A percentile compares a stretch with the other conserved stretches of the same genome.
Evolutionary conservation across 2,888 invertebrate genomes (phyloP).

Genomic region (Agonopterix alstromeriana): DNA sequence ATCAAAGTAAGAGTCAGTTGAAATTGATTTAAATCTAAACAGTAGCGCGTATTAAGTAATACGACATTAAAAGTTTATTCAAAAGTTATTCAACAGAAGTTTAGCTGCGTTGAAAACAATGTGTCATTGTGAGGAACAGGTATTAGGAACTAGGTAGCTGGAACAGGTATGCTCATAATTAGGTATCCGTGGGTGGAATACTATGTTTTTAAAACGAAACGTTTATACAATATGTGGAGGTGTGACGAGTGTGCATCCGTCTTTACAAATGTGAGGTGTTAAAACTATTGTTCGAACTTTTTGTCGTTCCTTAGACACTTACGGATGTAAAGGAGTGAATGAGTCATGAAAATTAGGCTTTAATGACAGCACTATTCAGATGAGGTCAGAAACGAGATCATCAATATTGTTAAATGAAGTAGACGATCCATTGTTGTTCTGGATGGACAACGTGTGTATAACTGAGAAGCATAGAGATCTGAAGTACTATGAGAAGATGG

Average conservation of each 20-base stretch:
- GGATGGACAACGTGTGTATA: no score
- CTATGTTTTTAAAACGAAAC: constrained; percentile 24
- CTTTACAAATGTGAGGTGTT: constrained; percentile 50
- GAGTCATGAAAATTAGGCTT: neutral
- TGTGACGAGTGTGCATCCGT: constrained; percentile 52
- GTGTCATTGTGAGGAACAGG: constrained; percentile 52
- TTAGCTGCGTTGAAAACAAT: constrained; percentile 46
- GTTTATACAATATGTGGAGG: constrained; percentile 44
- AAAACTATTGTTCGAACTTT: constrained; percentile 52
- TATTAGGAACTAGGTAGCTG: constrained; percentile 26
- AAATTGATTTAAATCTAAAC: constrained; percentile 8
- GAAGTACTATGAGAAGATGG: no score
- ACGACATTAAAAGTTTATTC: constrained; percentile 12
- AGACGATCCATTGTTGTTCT: no score
- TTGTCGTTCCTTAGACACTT: constrained; percentile 18
- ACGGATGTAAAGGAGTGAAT: neutral
- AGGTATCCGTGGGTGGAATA: constrained; percentile 50
- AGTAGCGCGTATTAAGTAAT: constrained; percentile 42
- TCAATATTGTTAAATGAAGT: no score
- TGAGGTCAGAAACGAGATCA: no score
- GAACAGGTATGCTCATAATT: constrained; percentile 54
- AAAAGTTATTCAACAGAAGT: constrained; percentile 49
- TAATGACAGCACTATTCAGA: no score
- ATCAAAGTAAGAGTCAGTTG: no score
- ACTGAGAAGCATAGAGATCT: no score